Evolutionary conservation across 2,797 vertebrate genomes (phyloP).

Genomic region (Limnodromus scolopaceus): DNA sequence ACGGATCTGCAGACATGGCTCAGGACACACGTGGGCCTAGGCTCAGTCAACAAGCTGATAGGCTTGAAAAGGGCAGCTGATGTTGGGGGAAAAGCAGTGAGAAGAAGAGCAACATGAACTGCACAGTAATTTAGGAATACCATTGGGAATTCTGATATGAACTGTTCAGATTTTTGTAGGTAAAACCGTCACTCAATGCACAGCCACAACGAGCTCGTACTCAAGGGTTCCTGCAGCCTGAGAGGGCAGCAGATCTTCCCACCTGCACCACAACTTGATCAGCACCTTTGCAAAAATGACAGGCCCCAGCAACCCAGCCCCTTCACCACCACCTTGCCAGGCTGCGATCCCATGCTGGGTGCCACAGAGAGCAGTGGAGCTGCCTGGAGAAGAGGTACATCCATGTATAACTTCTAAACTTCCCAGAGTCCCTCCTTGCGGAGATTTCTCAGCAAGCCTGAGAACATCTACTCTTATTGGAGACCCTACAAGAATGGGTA

Average conservation of each 20-base stretch:
- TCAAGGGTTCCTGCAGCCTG: not conserved
- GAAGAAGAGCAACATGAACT: not conserved
- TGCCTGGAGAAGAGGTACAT: not conserved
- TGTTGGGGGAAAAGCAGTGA: not conserved
- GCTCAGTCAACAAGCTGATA: not conserved
- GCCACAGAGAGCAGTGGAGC: not conserved
- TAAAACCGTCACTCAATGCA: not conserved
- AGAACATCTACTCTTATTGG: not conserved
- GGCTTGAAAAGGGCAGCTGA: not conserved
- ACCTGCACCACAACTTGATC: not conserved
- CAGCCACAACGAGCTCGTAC: rapidly evolving
- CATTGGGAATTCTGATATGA: not conserved
- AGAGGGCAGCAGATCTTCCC: not conserved
- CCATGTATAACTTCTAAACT: not conserved
- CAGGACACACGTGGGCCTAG: not conserved
- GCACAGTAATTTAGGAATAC: not conserved
- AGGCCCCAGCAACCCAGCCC: not conserved
- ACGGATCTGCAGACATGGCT: not conserved
- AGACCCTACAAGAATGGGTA: not conserved
- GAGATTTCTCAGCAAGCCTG: not conserved
- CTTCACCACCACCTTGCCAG: not conserved
- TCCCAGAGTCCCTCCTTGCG: not conserved
- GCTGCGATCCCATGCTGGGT: not conserved
- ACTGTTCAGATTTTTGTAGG: not conserved
- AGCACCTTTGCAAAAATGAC: not conserved